Conservation (phyloP, 2,888 invertebrate genomes). For the Metalampra italica region DNA sequence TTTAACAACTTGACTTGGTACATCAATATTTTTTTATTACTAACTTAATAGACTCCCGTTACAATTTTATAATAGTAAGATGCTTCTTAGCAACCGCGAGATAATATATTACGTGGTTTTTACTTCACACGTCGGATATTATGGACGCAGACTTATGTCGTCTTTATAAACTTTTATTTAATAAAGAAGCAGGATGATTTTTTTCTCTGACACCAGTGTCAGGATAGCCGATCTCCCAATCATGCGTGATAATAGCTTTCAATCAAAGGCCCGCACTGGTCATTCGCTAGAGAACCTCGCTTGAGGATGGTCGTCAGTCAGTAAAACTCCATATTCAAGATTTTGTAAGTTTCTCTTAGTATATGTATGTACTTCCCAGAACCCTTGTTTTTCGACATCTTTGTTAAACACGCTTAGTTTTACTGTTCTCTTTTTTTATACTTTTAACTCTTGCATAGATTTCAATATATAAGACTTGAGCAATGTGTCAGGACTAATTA, state of each 20-base stretch:
- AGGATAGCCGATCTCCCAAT: neutral
- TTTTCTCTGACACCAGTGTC: neutral
- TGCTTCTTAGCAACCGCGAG: too few species aligned
- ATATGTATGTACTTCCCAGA: neutral
- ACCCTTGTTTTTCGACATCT: neutral
- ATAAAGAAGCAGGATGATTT: neutral
- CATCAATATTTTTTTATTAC: too few species aligned
- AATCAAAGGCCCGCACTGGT: neutral
- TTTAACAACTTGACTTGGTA: too few species aligned
- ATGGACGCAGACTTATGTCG: slow-evolving; percentile 1
- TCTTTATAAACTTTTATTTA: slow-evolving; percentile 8
- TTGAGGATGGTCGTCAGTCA: neutral
- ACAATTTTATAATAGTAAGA: too few species aligned
- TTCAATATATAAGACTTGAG: too few species aligned
- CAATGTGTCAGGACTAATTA: too few species aligned
- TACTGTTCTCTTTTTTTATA: too few species aligned
- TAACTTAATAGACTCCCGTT: too few species aligned
- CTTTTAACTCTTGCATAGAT: too few species aligned
- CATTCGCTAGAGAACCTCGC: neutral
- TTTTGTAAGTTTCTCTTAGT: neutral
- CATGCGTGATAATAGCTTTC: neutral
- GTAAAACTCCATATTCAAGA: neutral
- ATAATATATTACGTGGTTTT: too few species aligned
- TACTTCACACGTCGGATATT: neutral
- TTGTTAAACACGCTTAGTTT: neutral